Evolutionary conservation across 2,797 vertebrate species (phyloP), one percentile per base, ranked within the genome.

Genomic region (Spinus pinus): DNA sequence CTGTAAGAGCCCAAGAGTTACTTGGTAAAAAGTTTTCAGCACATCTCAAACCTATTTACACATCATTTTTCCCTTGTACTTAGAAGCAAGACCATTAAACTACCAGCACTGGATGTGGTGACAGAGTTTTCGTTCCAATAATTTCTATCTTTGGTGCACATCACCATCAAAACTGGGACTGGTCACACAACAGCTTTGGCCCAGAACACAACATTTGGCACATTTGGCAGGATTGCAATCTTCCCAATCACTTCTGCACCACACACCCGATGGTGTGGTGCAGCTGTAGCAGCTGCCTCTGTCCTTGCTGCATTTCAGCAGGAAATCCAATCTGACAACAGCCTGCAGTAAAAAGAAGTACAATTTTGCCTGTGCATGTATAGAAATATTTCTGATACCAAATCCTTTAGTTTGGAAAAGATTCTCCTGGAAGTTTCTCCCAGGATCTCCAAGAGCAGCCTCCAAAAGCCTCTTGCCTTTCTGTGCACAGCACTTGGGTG

Each of bases 381-480:
- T 1, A 51, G 62, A 57, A 86, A 16, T 21, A 72, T 33, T 87
- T 72, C 42, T 42, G 50, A 80, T 10, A 82, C 4, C 22, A 31
- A 81, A 39, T 25, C 37, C 31, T 75, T 18, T 31, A 33, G 41
- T 44, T 65, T 10, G 16, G 9, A 25, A 90, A 77, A 28, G 35
- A 58, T 15, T 49, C 64, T 67, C 39, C 72, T 72, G 23, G 21
- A 78, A 58, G 61, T 81, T 88, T 91, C 60, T 70, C 50, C 61
- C 37, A 86, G 70, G 15, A 56, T 8, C 67, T 30, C 51, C 51
- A 66, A 58, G 5, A 62, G 58, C 51, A 86, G 81, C 58, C 74
- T 95, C 83, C 77, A 41, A 85, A 83, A 95, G 82, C 78, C 83
- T 66, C 35, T 6, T 35, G 56, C 46, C 81, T 91, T 84, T 54